Percentiles rank a stretch among this genome's conserved stretches.
phyloP scores from a whole-genome alignment of 2,113 vertebrate species.

The Nyctereutes procyonoides region DNA sequence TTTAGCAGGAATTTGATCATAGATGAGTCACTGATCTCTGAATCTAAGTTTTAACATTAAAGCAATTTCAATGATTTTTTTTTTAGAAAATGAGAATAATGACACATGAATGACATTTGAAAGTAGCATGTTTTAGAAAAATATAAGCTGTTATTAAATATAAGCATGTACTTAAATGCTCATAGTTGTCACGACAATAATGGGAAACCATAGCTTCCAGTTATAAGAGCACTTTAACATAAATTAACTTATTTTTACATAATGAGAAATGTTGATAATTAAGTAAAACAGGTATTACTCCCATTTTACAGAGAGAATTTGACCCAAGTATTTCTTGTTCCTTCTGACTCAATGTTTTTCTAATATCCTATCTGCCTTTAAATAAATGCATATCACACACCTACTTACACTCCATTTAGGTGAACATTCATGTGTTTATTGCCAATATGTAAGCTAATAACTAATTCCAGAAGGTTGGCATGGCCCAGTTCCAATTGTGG shows the following conservation, averaged over 20 bases:
- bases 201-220: neutral
- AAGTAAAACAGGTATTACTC: neutral
- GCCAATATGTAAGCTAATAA: neutral
- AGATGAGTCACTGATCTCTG: neutral
- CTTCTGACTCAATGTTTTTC: neutral
- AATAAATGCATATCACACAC: neutral
- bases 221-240: neutral
- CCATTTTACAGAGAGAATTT: neutral
- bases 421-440: neutral
- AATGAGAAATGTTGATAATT: neutral
- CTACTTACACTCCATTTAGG: no score
- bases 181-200: neutral
- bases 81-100: conserved; percentile 21
- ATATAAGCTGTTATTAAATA: neutral
- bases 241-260: neutral
- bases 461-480: neutral
- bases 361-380: neutral
- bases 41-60: neutral
- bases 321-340: neutral
- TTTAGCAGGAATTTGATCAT: neutral
- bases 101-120: neutral
- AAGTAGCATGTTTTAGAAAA: neutral
- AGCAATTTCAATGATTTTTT: neutral
- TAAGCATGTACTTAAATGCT: neutral
- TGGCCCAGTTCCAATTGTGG: neutral